phyloP scores from a whole-genome alignment of 2,113 vertebrate genomes.

The Anas platyrhynchos region DNA sequence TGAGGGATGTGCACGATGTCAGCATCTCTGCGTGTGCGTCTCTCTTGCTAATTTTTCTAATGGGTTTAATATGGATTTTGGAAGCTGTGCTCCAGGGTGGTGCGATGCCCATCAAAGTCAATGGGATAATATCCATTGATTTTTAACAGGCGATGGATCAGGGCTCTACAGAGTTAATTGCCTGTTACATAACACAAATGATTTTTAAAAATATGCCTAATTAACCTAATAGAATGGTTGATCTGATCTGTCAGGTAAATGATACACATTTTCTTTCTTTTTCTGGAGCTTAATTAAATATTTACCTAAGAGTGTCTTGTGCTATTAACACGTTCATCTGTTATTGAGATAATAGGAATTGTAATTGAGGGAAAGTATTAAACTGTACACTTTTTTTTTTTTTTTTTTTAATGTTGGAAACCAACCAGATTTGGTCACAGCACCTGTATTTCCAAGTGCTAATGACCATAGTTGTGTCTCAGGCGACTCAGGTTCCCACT shows the following conservation, averaged over 20 bases:
- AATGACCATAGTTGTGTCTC: too few relatives aligned
- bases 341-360: neutral
- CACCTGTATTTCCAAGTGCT: accelerated
- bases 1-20: neutral
- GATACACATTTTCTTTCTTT: slow-evolving; percentile 35
- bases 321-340: slow-evolving; percentile 27
- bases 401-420: neutral
- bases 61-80: neutral
- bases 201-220: slow-evolving; percentile 39
- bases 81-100: neutral
- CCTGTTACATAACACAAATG: slow-evolving; percentile 30
- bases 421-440: neutral
- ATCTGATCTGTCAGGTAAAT: slow-evolving; percentile 57
- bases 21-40: neutral
- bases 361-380: neutral
- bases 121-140: accelerated
- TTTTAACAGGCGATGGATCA: neutral
- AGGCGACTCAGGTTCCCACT: accelerated
- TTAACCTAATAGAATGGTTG: slow-evolving; percentile 49
- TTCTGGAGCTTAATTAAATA: slow-evolving; percentile 61
- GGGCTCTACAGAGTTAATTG: slow-evolving; percentile 21
- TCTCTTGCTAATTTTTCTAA: neutral
- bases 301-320: slow-evolving; percentile 59
- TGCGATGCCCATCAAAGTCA: neutral
- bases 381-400: neutral